phyloP scores from a whole-genome alignment of 2,888 invertebrate species.

The Diadegma fenestrale region DNA sequence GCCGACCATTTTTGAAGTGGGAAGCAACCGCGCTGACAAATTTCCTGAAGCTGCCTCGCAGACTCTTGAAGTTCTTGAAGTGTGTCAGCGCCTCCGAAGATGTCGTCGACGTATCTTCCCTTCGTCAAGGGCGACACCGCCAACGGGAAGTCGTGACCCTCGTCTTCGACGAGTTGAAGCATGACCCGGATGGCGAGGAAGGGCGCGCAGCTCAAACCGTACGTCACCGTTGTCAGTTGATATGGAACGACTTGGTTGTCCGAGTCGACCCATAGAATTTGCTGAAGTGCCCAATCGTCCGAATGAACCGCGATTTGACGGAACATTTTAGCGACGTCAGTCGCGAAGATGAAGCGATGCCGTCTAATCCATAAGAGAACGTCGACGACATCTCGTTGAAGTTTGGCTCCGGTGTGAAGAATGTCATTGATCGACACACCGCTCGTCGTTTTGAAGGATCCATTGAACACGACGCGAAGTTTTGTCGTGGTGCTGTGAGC shows the following conservation, averaged over 20 bases:
- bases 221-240: conserved; percentile 52
- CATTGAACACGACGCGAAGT: conserved; percentile 34
- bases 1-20: conserved; percentile 10
- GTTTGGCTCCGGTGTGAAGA: conserved; percentile 57
- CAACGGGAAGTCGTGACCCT: conserved; percentile 51
- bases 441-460: conserved; percentile 42
- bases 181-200: conserved; percentile 22
- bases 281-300: conserved; percentile 40
- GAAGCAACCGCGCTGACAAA: neutral
- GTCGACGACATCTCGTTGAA: conserved; percentile 52
- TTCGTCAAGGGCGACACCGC: conserved; percentile 35
- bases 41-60: neutral
- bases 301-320: no score
- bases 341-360: conserved; percentile 29
- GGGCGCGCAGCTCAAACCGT: conserved; percentile 37
- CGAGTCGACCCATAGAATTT: conserved; percentile 39
- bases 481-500: conserved; percentile 31
- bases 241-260: neutral
- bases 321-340: no score
- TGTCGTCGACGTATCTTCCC: conserved; percentile 58
- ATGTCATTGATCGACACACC: conserved; percentile 57
- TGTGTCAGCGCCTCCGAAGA: conserved; percentile 46
- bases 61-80: neutral
- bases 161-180: conserved; percentile 47
- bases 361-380: conserved; percentile 46